Percentiles rank a stretch among this genome's conserved stretches.
These are phyloP conservation scores for Ginglymostoma cirratum DNA, from an alignment of 2,113 vertebrate species.

Conservation along the genomic window DNA sequence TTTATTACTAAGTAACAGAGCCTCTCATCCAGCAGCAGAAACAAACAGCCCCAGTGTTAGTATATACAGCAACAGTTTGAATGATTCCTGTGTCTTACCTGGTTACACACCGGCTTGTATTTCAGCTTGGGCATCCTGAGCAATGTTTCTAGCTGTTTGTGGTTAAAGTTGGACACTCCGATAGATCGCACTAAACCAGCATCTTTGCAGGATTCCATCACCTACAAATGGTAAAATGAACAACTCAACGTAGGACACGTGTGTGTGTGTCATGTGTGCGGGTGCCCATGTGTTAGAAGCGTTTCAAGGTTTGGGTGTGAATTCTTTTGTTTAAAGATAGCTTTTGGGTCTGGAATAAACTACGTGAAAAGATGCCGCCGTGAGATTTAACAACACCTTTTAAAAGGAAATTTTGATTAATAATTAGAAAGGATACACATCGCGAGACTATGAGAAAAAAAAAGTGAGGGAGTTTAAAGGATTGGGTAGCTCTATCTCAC, in stretches of 20 bases:
- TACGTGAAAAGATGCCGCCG: too few relatives aligned
- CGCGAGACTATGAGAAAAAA: background rate
- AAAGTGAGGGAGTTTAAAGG: background rate
- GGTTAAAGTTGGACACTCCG: constrained; percentile 36
- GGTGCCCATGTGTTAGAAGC: too few relatives aligned
- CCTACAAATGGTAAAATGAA: background rate
- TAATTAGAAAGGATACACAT: background rate
- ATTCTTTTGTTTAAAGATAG: too few relatives aligned
- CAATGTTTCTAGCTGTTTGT: background rate
- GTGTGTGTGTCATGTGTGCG: too few relatives aligned
- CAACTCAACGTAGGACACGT: background rate
- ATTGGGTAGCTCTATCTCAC: background rate
- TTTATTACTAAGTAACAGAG: background rate
- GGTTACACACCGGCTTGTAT: constrained; percentile 29
- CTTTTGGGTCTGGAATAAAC: too few relatives aligned
- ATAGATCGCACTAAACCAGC: constrained; percentile 25
- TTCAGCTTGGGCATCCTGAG: constrained; percentile 26
- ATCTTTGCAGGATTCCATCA: constrained; percentile 21
- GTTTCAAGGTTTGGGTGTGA: too few relatives aligned
- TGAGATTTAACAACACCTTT: background rate
- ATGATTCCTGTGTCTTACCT: background rate
- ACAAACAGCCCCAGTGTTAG: background rate
- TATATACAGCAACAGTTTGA: background rate
- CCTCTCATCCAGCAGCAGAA: background rate
- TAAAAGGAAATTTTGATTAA: background rate